Percentiles rank a stretch among this genome's conserved stretches.
These are phyloP conservation scores for Molorchus minor DNA, from an alignment of 2,888 invertebrate genomes.

Conservation along the genomic window DNA sequence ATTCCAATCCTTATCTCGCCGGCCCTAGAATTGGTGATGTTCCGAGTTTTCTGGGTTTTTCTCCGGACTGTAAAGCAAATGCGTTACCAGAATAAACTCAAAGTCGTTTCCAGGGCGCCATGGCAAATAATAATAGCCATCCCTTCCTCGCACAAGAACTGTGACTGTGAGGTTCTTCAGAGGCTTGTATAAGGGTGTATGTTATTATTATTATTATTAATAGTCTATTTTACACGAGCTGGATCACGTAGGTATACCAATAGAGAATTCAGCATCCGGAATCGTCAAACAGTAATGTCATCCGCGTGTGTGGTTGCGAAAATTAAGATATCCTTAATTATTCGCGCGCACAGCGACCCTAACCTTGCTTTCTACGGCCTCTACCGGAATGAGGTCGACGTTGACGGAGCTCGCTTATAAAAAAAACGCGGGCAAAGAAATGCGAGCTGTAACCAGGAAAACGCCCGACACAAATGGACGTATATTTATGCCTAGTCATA, in stretches of 20 bases:
- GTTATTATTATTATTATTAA: no score
- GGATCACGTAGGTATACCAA: no score
- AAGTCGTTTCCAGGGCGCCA: no score
- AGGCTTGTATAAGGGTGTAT: not conserved
- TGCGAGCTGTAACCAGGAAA: not conserved
- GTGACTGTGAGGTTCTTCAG: no score
- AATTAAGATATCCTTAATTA: constrained; percentile 16
- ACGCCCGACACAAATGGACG: not conserved
- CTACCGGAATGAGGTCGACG: constrained; percentile 32
- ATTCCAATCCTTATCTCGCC: no score
- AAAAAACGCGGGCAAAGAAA: constrained; percentile 1
- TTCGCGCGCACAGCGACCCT: constrained; percentile 29
- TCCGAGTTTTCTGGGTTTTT: no score
- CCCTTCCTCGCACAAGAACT: no score
- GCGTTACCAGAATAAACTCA: no score
- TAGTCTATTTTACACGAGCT: no score
- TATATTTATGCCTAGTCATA: not conserved
- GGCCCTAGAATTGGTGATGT: no score
- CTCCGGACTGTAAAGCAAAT: no score
- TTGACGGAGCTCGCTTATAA: constrained; percentile 11
- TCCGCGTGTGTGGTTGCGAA: constrained; percentile 6
- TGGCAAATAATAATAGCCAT: no score
- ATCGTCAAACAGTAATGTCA: not conserved
- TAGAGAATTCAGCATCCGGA: constrained; percentile 1
- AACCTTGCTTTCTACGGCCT: constrained; percentile 43